phyloP scores from a whole-genome alignment of 1,140 invertebrate species.

The Hylyphantes graminicola region DNA sequence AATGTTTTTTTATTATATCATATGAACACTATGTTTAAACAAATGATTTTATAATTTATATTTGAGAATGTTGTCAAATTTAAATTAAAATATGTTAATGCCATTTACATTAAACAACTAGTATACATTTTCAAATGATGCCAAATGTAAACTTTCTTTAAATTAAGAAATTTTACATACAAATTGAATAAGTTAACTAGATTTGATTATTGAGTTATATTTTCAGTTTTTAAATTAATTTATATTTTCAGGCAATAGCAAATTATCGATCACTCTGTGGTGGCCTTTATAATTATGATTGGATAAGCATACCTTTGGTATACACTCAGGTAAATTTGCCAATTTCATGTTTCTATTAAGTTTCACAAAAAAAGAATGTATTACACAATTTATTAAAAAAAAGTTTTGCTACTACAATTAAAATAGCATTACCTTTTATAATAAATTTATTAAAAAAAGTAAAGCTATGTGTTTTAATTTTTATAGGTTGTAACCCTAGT shows the following conservation, averaged over 20 bases:
- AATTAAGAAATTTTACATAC: neutral
- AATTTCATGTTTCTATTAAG: neutral
- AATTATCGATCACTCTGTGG: slow-evolving; percentile 93
- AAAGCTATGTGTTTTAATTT: slow-evolving; percentile 69
- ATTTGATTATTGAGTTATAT: neutral
- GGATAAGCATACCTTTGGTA: slow-evolving; percentile 71
- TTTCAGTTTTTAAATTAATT: neutral
- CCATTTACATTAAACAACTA: neutral
- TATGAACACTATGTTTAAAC: no score
- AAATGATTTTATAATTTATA: no score
- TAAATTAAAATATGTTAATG: neutral
- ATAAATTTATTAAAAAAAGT: neutral
- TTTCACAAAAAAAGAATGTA: neutral
- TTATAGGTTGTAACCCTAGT: slow-evolving; percentile 70
- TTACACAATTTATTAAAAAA: neutral
- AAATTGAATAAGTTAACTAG: neutral
- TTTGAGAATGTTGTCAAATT: no score
- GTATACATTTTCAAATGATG: neutral
- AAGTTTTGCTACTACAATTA: neutral
- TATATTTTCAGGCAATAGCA: slow-evolving; percentile 71
- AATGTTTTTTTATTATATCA: no score
- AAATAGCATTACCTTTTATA: neutral
- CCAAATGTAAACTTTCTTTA: neutral
- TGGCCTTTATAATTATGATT: slow-evolving; percentile 84
- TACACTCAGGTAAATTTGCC: slow-evolving; percentile 68